These are phyloP conservation scores for Lasioglossum leucozonium DNA, from an alignment of 2,888 invertebrate genomes.

Conservation along the genomic window DNA sequence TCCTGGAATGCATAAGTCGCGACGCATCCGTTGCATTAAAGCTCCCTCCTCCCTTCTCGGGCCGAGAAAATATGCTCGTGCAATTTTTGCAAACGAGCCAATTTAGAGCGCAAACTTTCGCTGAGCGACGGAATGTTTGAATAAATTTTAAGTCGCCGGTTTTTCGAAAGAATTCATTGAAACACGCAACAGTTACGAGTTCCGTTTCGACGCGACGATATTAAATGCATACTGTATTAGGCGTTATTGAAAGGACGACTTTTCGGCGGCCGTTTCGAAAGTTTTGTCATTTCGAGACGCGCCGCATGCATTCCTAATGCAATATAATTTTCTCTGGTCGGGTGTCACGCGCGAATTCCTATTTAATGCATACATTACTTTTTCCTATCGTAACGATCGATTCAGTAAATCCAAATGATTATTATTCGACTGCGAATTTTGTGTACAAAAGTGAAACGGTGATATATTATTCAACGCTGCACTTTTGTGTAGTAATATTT, in stretches of 20 bases:
- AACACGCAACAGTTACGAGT: conserved; percentile 24
- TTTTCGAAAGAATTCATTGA: conserved; percentile 36
- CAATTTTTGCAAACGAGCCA: conserved; percentile 10
- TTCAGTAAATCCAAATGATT: neutral
- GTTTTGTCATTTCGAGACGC: conserved; percentile 43
- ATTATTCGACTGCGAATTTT: neutral
- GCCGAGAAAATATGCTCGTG: neutral
- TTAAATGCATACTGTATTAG: conserved; percentile 51
- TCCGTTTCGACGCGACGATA: conserved; percentile 23
- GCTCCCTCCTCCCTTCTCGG: neutral
- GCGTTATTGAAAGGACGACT: conserved; percentile 29
- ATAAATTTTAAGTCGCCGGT: conserved; percentile 10
- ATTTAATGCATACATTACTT: conserved; percentile 38
- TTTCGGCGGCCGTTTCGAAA: conserved; percentile 35
- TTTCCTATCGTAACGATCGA: neutral
- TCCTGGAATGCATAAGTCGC: neutral
- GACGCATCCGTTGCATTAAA: neutral
- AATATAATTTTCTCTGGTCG: conserved; percentile 38
- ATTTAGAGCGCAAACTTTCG: neutral
- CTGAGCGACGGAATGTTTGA: conserved; percentile 1
- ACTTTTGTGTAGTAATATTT: neutral
- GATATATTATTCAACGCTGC: neutral
- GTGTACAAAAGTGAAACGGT: neutral
- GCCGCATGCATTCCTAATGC: conserved; percentile 32
- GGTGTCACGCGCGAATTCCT: conserved; percentile 17